Conservation (phyloP, 2,888 invertebrate genomes). For the Julus scandinavius region DNA sequence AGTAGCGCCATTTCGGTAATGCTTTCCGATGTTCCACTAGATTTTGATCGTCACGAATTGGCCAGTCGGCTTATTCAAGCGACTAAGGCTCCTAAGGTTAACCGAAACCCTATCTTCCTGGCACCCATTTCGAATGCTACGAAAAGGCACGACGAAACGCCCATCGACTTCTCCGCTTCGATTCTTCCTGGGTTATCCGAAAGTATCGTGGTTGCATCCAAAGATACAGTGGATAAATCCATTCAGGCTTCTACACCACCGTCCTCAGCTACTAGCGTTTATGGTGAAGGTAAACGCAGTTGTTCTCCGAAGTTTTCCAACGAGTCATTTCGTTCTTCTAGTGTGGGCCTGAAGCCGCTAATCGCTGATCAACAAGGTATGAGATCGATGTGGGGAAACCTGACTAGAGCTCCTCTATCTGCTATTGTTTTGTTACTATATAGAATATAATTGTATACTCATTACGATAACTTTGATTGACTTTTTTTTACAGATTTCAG, state of each 20-base stretch:
- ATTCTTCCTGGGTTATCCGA: not conserved
- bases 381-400: too few relatives aligned
- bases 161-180: not conserved
- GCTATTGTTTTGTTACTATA: too few relatives aligned
- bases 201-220: not conserved
- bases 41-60: not conserved
- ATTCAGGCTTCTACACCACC: not conserved
- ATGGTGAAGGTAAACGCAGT: not conserved
- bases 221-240: not conserved
- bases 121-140: not conserved
- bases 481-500: not conserved
- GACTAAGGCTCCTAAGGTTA: not conserved
- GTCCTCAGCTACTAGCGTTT: not conserved
- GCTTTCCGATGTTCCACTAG: not conserved
- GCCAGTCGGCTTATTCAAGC: not conserved
- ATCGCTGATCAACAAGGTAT: constrained; percentile 6
- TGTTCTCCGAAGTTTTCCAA: not conserved
- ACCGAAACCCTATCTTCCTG: not conserved
- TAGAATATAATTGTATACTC: too few relatives aligned
- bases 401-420: too few relatives aligned
- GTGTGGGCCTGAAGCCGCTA: not conserved
- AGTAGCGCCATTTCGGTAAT: constrained; percentile 26
- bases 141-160: not conserved
- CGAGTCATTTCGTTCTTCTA: not conserved
- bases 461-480: not conserved